phyloP scores from a whole-genome alignment of 2,113 vertebrate species.

The Smithornis capensis region DNA sequence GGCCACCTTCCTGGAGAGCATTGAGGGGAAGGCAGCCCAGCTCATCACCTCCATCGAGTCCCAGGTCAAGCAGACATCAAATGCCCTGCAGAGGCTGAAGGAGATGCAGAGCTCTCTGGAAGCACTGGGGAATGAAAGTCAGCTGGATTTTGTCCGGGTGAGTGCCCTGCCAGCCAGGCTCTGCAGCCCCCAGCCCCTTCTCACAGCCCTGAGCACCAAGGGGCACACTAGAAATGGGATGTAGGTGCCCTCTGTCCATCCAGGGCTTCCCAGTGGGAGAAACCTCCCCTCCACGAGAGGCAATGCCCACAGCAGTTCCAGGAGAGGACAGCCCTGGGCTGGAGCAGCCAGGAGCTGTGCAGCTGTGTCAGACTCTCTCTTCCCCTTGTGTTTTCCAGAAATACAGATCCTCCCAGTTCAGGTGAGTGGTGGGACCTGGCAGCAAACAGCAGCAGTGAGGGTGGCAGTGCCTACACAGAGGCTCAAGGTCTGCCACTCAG shows the following conservation, averaged over 20 bases:
- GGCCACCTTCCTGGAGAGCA: constrained; percentile 74
- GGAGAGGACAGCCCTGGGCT: background rate
- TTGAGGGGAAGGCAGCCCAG: constrained; percentile 71
- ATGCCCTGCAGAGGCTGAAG: constrained; percentile 63
- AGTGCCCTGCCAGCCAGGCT: background rate
- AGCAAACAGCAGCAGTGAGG: background rate
- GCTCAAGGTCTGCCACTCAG: background rate
- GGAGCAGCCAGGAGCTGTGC: background rate
- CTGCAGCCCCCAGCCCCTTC: background rate
- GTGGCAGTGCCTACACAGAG: background rate
- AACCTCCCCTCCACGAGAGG: background rate
- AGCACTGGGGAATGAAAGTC: constrained; percentile 72
- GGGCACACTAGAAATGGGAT: background rate
- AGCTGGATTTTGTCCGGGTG: constrained; percentile 78
- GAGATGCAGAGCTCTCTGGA: constrained; percentile 71
- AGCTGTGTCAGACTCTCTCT: background rate
- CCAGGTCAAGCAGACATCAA: constrained; percentile 77
- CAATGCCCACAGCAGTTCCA: background rate
- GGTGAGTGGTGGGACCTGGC: constrained; percentile 62
- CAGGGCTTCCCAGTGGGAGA: background rate
- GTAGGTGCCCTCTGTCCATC: background rate
- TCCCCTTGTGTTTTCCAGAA: constrained; percentile 74
- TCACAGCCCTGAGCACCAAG: background rate
- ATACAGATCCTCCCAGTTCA: constrained; percentile 74
- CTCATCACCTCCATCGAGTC: constrained; percentile 78